Conservation (phyloP, 2,888 invertebrate genomes). For the Hirtodrosophila cameraria region DNA sequence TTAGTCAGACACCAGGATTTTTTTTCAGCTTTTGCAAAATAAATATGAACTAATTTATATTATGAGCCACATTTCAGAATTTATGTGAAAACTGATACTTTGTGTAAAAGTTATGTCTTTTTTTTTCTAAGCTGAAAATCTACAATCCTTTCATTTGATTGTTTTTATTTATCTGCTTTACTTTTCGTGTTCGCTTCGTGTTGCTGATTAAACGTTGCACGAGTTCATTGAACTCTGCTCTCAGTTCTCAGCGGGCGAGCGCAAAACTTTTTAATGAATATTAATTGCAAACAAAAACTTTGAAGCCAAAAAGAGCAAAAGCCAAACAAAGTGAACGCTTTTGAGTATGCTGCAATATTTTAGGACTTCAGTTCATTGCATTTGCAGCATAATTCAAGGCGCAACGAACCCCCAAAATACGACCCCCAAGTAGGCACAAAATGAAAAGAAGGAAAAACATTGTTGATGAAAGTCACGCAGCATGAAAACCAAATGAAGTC, state of each 20-base stretch:
- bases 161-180: not conserved
- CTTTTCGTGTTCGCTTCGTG: not conserved
- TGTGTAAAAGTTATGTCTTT: too few relatives aligned
- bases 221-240: slow-evolving; percentile 30
- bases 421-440: slow-evolving; percentile 13
- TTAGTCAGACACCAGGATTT: too few relatives aligned
- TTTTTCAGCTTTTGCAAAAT: too few relatives aligned
- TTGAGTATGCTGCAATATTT: slow-evolving; percentile 30
- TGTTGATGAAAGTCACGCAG: slow-evolving; percentile 21
- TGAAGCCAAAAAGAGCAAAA: not conserved
- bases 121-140: not conserved
- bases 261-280: slow-evolving; percentile 61
- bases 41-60: too few relatives aligned
- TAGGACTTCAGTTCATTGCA: slow-evolving; percentile 34
- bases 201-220: slow-evolving; percentile 7
- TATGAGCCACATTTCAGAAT: too few relatives aligned
- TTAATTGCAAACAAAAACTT: slow-evolving; percentile 42
- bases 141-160: slow-evolving; percentile 6
- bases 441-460: slow-evolving; percentile 15
- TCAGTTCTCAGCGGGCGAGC: slow-evolving; percentile 13
- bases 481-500: slow-evolving; percentile 60
- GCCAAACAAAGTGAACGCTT: not conserved
- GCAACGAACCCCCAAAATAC: slow-evolving; percentile 18
- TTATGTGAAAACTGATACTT: too few relatives aligned
- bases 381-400: slow-evolving; percentile 19